Base-by-base conservation (phyloP, 2,888 invertebrate species). In the Drosophila nr. fundita region DNA sequence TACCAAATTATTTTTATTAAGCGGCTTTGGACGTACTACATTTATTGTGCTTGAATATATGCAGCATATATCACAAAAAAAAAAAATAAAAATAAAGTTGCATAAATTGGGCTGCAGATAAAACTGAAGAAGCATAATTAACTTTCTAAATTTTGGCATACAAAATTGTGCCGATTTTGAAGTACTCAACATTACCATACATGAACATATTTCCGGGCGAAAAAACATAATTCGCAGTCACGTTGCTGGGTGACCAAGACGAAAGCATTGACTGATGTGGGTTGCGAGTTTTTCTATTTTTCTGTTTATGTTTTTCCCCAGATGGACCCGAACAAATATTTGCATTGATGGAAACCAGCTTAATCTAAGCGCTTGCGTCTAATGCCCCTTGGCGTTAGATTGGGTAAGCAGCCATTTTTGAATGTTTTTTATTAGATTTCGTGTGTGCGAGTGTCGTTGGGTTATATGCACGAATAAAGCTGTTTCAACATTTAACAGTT, bases 361-460 rank as follows among this genome's bases (percentile, higher is more conserved):
- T 38, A 30, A n/a, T 30, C 21, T 49, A 11, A 24, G 32, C 38
- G 50, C 24, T 45, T 32, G 21, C 57, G 55, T 68, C 65, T 57
- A 36, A 62, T 34, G 54, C 34, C 80, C 63, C 49, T 42, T 21
- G 78, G 65, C 42, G 45, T 38, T 52, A 64, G 65, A 72, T 62
- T 49, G 72, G 73, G 77, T 77, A 80, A 81, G 68, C 62, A 40
- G 65, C 24, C 54, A 64, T 59, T 73, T 80, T 61, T 62, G 49
- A 67, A 53, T 61, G 61, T 68, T 72, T 72, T 80, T 80, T 40
- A 76, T 67, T 64, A 29, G 57, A 21, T 52, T 11, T 11, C 1
- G 7, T 8, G 36, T 18, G 49, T 50, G 21, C 34, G 45, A 53
- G 57, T 59, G 55, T 66, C 24, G 36, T 32, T 32, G 53, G 10